phyloP scores from a whole-genome alignment of 2,113 vertebrate species.

The Trogon surrucura region DNA sequence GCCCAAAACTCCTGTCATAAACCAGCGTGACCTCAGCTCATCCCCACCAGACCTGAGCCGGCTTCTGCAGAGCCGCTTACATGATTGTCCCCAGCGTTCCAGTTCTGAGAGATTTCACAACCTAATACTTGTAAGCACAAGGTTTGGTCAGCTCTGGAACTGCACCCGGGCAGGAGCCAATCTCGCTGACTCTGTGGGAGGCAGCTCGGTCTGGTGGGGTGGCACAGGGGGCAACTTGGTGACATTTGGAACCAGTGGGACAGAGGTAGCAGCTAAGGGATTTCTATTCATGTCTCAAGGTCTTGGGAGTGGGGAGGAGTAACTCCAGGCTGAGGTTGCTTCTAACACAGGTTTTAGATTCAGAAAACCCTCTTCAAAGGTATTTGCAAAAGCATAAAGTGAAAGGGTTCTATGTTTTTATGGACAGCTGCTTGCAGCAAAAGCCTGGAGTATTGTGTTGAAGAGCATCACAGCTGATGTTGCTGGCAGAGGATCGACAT shows the following conservation, averaged over 20 bases:
- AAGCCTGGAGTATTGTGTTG: neutral
- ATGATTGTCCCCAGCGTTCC: neutral
- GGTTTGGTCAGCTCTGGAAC: neutral
- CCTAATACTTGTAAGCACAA: neutral
- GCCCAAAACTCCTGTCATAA: no score
- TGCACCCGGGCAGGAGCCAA: neutral
- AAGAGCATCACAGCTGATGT: neutral
- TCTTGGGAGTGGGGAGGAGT: neutral
- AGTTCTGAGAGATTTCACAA: neutral
- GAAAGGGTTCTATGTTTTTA: neutral
- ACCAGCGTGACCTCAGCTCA: no score
- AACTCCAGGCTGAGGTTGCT: neutral
- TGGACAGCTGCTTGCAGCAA: neutral
- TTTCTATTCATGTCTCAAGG: neutral
- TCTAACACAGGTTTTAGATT: neutral
- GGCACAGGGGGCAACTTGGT: neutral
- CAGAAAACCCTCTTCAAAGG: neutral
- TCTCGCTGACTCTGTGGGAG: neutral
- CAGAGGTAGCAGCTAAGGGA: neutral
- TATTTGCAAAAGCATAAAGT: neutral
- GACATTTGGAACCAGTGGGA: neutral
- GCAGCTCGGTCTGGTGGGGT: neutral
- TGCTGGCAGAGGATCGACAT: conserved; percentile 11
- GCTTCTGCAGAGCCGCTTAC: neutral
- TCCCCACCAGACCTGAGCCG: neutral